Evolutionary conservation across 2,888 invertebrate species (phyloP).

Genomic region (Eristalinus sepulchralis): DNA sequence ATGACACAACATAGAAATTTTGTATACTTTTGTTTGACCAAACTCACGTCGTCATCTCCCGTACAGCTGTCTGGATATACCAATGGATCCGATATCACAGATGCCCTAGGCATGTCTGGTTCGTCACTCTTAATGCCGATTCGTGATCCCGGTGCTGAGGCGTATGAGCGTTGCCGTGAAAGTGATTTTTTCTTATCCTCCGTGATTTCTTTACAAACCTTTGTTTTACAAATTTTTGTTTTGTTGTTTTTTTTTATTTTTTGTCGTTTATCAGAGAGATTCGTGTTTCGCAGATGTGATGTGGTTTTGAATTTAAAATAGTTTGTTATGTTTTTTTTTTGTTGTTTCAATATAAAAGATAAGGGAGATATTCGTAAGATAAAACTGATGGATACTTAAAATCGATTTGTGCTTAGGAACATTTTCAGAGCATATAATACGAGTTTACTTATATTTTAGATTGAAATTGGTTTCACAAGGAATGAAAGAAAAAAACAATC

Average conservation of each 20-base stretch:
- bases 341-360: constrained; percentile 7
- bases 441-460: not conserved
- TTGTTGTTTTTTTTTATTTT: not conserved
- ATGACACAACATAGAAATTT: constrained; percentile 76
- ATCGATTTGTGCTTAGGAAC: constrained; percentile 35
- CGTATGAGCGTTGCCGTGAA: constrained; percentile 79
- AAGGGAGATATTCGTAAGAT: constrained; percentile 8
- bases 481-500: not conserved
- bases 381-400: constrained; percentile 2
- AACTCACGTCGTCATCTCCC: constrained; percentile 62
- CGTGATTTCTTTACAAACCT: constrained; percentile 80
- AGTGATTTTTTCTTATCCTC: constrained; percentile 77
- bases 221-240: constrained; percentile 24
- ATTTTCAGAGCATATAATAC: constrained; percentile 3
- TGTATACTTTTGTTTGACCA: constrained; percentile 6
- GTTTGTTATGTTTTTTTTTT: constrained; percentile 1
- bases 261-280: not conserved
- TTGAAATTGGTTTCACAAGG: not conserved
- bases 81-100: constrained; percentile 65
- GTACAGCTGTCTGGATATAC: constrained; percentile 68
- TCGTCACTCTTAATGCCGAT: constrained; percentile 77
- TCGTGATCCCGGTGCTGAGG: constrained; percentile 79
- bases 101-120: constrained; percentile 68
- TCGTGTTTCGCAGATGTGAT: constrained; percentile 16
- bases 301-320: constrained; percentile 5